Base-by-base conservation (phyloP, 2,113 vertebrate genomes). In the Entomyzon cyanotis region DNA sequence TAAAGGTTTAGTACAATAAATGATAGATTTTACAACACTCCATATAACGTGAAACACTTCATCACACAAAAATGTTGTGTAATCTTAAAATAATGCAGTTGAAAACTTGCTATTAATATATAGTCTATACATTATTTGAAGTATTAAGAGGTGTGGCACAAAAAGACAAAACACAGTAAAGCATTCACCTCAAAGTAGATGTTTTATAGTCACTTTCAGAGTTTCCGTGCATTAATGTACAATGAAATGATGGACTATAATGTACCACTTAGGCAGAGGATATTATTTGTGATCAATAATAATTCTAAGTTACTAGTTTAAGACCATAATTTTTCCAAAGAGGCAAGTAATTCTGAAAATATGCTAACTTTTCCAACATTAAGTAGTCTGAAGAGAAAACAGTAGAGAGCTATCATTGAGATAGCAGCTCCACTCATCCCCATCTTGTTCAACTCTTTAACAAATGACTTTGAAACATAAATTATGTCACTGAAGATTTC, bases 91-190 rank as follows among this genome's bases (percentile, higher is more conserved):
- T 97, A 97, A 96, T 53, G 76, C 7, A 88, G 92, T 96, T 97
- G 97, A 97, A 93, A 96, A 93, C 59, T 95, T 96, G 78, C 55
- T 90, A 92, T 97, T 98, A 97, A 98, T 97, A 95, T 96, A 97
- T 69, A 65, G 68, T 67, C 96, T 89, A 92, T 93, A 91, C 56
- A 90, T 97, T 98, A 97, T 92, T 78, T 47, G 85, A 95, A 93
- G 68, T 83, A 87, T 94, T 98, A 96, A 96, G 92, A 86, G 70
- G 94, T 69, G 81, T 69, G 52, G 74, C 70, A 76, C 65, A 88
- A 89, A 77, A 92, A 14, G 94, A 96, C 59, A 93, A 96, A 85
- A 85, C 44, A 7, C 11, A 4, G 62, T 83, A 92, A 84, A 95
- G 41, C 37, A 52, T 60, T 84, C 50, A 60, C 37, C 74, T 87